Evolutionary conservation across 1,140 invertebrate genomes (phyloP), one percentile per base, ranked within the genome.

Genomic region (Neodiprion virginianus): DNA sequence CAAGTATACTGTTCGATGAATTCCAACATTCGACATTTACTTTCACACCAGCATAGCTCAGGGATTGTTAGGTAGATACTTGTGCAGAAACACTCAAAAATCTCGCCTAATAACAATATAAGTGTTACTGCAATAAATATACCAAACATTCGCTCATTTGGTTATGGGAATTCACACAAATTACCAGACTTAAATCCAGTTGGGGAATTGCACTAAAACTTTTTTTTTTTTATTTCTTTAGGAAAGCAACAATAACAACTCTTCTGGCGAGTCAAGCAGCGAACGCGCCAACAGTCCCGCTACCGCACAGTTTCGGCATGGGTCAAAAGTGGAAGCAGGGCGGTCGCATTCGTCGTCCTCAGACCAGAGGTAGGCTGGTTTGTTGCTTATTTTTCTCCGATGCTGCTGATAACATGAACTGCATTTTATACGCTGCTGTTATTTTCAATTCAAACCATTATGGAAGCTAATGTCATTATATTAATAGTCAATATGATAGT

Each of bases 191-290:
- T 8, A 17, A 61, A 61, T 61, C 11, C 0, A 61, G 7, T 61
- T 8, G 3, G 47, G 17, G 48, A 72, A 72, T 50, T n/a, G 48
- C 61, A 28, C 69, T 49, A 61, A 72, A 50, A 21, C 67, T 69
- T 10, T 7, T 11, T 65, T 61, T 5, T 28, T 73, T 83, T 76
- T 82, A 23, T 84, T 83, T 84, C 81, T 82, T 70, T 84, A 88
- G 87, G 87, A 88, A 71, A 88, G 87, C 79, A 88, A 88, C 80
- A 88, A 87, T 80, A 88, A 88, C 76, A 85, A 88, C 80, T 87
- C 86, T 0, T 86, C 85, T 9, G 84, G 83, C 17, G 82, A 84
- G 14, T 84, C 85, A 7, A 83, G 78, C 66, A 87, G 81, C 68
- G 86, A 85, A 68, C 75, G 81, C 1, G 72, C 76, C 21, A 82